These are phyloP conservation scores for Pseudomyrmex sp. DNA, from an alignment of 1,140 invertebrate species.

Conservation along the genomic window DNA sequence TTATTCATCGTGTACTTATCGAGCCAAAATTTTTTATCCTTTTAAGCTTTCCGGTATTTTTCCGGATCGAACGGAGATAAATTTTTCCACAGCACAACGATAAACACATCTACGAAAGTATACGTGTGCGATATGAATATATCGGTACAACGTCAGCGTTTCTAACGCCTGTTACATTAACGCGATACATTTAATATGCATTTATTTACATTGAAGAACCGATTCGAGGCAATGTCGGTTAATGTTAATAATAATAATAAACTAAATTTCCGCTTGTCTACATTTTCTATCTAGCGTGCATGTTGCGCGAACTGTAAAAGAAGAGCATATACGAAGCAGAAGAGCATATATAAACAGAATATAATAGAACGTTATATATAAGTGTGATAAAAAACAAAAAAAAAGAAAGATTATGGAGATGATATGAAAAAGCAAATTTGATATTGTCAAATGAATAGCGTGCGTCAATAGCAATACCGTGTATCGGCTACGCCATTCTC, in stretches of 20 bases:
- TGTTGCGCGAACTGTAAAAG: not conserved
- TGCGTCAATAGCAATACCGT: constrained; percentile 33
- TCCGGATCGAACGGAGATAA: not conserved
- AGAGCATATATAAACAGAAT: not conserved
- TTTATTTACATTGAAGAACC: constrained; percentile 45
- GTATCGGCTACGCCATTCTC: constrained; percentile 47
- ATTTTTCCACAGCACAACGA: constrained; percentile 13
- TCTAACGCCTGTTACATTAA: constrained; percentile 55
- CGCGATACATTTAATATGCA: constrained; percentile 45
- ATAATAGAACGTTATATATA: too few species aligned
- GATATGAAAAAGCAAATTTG: not conserved
- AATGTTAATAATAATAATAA: constrained; percentile 48
- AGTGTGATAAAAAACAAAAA: not conserved
- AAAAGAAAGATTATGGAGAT: not conserved
- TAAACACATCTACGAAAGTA: not conserved
- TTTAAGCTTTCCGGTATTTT: not conserved
- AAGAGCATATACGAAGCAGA: not conserved
- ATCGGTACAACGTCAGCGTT: constrained; percentile 20
- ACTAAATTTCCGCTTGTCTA: constrained; percentile 12
- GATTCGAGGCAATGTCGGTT: constrained; percentile 44
- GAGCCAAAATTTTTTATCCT: not conserved
- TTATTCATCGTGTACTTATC: constrained; percentile 2
- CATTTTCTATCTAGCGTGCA: not conserved
- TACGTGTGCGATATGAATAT: not conserved
- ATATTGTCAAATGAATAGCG: constrained; percentile 38